Evolutionary conservation across 2,113 vertebrate genomes (phyloP).

Genomic region (Mustela nigripes): DNA sequence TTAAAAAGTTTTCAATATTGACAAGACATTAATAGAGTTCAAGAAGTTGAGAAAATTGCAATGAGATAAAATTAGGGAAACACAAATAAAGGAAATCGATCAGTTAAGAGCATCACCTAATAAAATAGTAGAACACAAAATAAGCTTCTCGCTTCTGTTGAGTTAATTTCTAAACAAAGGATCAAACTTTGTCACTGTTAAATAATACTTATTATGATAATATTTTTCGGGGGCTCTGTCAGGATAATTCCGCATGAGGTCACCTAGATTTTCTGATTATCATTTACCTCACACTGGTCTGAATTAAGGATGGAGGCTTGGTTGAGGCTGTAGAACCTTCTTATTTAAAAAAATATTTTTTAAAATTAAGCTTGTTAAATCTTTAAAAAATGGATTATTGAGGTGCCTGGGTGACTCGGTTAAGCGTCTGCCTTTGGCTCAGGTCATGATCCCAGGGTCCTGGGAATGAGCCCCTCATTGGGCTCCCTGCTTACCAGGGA

Average conservation of each 20-base stretch:
- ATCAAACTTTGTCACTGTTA: neutral
- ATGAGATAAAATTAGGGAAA: neutral
- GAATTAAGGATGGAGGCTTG: neutral
- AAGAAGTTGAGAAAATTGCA: neutral
- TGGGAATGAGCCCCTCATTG: neutral
- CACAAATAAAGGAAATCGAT: neutral
- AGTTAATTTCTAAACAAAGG: neutral
- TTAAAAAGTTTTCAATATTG: neutral
- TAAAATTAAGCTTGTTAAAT: neutral
- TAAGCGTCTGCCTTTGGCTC: too few relatives aligned
- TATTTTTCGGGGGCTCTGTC: neutral
- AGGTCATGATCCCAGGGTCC: neutral
- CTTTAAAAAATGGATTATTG: too few relatives aligned
- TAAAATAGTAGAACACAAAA: neutral
- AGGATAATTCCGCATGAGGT: neutral
- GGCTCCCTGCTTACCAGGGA: too few relatives aligned
- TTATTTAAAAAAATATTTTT: neutral
- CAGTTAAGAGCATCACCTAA: neutral
- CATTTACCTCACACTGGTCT: neutral
- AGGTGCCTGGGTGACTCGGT: too few relatives aligned
- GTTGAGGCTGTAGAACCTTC: neutral
- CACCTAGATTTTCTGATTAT: neutral
- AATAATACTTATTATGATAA: neutral
- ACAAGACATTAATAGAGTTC: neutral
- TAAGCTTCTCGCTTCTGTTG: neutral